phyloP scores from a whole-genome alignment of 1,140 invertebrate species.

The Bombus balteatus region DNA sequence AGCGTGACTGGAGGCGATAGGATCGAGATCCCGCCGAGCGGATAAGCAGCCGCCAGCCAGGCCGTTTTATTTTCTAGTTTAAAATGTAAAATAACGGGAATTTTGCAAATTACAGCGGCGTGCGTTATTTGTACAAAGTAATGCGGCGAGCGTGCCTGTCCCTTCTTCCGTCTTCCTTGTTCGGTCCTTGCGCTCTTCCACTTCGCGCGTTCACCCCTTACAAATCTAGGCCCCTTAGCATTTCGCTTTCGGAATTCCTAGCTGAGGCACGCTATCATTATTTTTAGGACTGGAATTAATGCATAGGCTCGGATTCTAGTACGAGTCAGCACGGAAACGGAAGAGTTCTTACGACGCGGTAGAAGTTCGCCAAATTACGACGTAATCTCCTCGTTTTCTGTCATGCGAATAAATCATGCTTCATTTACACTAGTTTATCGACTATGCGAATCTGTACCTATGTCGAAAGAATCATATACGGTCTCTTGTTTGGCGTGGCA shows the following conservation, averaged over 20 bases:
- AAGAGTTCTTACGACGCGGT: not conserved
- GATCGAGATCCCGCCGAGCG: slow-evolving; percentile 75
- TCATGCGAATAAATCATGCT: slow-evolving; percentile 28
- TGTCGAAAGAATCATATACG: no score
- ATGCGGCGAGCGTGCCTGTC: slow-evolving; percentile 69
- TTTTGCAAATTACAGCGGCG: slow-evolving; percentile 75
- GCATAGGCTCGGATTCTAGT: slow-evolving; percentile 41
- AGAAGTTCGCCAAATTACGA: slow-evolving; percentile 29
- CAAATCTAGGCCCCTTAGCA: slow-evolving; percentile 27
- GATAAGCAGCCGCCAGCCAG: slow-evolving; percentile 74
- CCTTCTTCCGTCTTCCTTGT: slow-evolving; percentile 15
- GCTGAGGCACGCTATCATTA: slow-evolving; percentile 61
- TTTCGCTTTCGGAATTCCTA: slow-evolving; percentile 54
- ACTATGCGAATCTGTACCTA: not conserved
- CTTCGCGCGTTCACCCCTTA: not conserved
- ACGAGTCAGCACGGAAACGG: slow-evolving; percentile 40
- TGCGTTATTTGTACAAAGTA: slow-evolving; percentile 78
- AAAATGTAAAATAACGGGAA: slow-evolving; percentile 80
- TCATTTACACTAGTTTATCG: slow-evolving; percentile 7
- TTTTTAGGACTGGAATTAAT: slow-evolving; percentile 63
- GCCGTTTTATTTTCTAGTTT: slow-evolving; percentile 79
- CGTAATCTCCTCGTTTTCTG: slow-evolving; percentile 14
- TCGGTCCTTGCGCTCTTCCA: slow-evolving; percentile 4
- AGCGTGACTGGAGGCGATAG: slow-evolving; percentile 79
- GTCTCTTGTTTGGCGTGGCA: no score